Conservation (phyloP, 2,797 vertebrate species). For the Poecile montanus region DNA sequence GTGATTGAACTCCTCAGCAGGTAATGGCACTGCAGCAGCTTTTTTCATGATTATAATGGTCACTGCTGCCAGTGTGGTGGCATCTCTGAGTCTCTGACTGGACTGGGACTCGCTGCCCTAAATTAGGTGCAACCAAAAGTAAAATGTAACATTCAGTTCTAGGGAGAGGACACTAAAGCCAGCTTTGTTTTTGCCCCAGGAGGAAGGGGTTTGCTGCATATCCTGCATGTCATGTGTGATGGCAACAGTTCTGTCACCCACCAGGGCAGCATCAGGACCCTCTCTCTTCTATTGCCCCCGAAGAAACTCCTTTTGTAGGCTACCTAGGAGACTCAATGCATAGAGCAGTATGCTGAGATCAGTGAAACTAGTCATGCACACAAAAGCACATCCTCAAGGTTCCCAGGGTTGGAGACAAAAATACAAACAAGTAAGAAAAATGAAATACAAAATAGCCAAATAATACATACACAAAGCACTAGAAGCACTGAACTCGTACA, state of each 20-base stretch:
- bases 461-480: neutral
- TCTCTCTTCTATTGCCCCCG: neutral
- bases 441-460: neutral
- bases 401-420: neutral
- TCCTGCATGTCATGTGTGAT: fast-evolving
- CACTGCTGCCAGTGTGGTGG: neutral
- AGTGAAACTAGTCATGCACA: neutral
- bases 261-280: neutral
- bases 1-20: neutral
- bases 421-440: neutral
- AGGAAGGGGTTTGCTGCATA: neutral
- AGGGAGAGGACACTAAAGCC: neutral
- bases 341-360: neutral
- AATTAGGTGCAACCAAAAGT: neutral
- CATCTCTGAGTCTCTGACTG: neutral
- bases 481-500: neutral
- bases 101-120: neutral
- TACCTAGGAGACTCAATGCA: neutral
- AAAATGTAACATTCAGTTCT: neutral
- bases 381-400: neutral
- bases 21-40: neutral
- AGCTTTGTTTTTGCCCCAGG: neutral
- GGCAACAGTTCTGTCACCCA: neutral
- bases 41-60: neutral
- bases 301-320: neutral